Conservation (phyloP, 2,888 invertebrate genomes). For the Matsumyia berberina region DNA sequence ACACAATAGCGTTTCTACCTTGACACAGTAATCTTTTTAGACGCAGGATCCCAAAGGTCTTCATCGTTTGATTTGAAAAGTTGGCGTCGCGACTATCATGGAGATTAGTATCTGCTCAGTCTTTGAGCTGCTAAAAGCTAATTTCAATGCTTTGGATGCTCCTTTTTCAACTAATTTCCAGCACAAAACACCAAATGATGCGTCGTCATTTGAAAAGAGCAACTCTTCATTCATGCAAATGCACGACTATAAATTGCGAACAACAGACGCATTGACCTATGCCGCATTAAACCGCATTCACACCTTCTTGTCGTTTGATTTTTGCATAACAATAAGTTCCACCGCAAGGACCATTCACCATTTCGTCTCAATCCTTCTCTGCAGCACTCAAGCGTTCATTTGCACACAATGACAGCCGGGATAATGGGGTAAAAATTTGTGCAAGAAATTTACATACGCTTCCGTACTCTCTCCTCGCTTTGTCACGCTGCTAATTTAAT, state of each 20-base stretch:
- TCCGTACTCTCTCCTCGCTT: slow-evolving; percentile 49
- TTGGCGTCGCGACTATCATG: too few relatives aligned
- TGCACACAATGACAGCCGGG: slow-evolving; percentile 25
- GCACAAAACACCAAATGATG: not conserved
- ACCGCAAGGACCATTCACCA: slow-evolving; percentile 36
- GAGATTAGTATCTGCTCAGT: too few relatives aligned
- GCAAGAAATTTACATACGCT: slow-evolving; percentile 43
- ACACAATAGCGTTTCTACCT: too few relatives aligned
- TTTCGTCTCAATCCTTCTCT: slow-evolving; percentile 5
- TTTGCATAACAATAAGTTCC: slow-evolving; percentile 59
- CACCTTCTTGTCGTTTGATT: slow-evolving; percentile 20
- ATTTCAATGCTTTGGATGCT: too few relatives aligned
- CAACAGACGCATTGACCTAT: slow-evolving; percentile 35
- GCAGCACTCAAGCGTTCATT: not conserved
- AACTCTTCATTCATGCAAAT: slow-evolving; percentile 4
- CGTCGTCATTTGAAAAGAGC: not conserved
- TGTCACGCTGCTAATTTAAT: slow-evolving; percentile 82
- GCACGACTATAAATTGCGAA: slow-evolving; percentile 1
- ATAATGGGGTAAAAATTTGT: slow-evolving; percentile 1
- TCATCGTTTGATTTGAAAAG: too few relatives aligned
- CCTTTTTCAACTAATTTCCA: too few relatives aligned
- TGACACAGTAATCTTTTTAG: too few relatives aligned
- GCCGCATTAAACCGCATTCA: slow-evolving; percentile 2
- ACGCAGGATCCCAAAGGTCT: too few relatives aligned
- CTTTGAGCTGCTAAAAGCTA: too few relatives aligned